These are phyloP conservation scores for Reinhardtius hippoglossoides DNA, from an alignment of 2,113 vertebrate genomes.

Conservation along the genomic window DNA sequence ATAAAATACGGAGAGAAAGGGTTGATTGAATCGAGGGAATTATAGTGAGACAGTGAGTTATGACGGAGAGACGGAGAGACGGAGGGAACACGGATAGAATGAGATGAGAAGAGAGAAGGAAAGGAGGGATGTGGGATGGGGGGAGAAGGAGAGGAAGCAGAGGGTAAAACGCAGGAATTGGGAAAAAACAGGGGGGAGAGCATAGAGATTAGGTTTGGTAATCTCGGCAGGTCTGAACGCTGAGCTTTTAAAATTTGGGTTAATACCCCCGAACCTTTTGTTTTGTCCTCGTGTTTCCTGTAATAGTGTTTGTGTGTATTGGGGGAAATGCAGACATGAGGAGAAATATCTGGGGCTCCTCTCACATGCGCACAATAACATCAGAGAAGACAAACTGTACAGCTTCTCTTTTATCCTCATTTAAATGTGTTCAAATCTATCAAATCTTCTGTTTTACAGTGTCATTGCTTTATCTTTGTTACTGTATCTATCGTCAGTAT, in stretches of 20 bases:
- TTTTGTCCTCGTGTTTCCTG: conserved; percentile 49
- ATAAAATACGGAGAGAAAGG: conserved; percentile 54
- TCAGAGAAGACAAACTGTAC: background rate
- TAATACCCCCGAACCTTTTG: conserved; percentile 71
- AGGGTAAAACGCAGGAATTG: conserved; percentile 47
- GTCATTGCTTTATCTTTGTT: background rate
- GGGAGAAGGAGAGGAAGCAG: conserved; percentile 25
- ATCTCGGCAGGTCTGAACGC: conserved; percentile 71
- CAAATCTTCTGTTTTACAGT: no score
- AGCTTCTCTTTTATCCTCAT: background rate
- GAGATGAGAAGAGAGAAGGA: conserved; percentile 47
- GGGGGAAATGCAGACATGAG: background rate
- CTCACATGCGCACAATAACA: background rate
- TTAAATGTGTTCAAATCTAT: background rate
- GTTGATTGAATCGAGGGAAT: conserved; percentile 66
- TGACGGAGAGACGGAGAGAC: conserved; percentile 61
- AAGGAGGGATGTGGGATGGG: background rate
- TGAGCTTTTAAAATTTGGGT: conserved; percentile 76
- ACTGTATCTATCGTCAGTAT: background rate
- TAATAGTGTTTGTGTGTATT: conserved; percentile 1
- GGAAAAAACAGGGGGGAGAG: conserved; percentile 39
- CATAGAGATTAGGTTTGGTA: conserved; percentile 68
- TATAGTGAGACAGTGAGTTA: conserved; percentile 63
- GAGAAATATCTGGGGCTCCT: background rate
- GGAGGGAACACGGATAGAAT: no score